Base-by-base conservation (phyloP, 2,797 vertebrate genomes). In the Cryptoblepharus egeriae region DNA sequence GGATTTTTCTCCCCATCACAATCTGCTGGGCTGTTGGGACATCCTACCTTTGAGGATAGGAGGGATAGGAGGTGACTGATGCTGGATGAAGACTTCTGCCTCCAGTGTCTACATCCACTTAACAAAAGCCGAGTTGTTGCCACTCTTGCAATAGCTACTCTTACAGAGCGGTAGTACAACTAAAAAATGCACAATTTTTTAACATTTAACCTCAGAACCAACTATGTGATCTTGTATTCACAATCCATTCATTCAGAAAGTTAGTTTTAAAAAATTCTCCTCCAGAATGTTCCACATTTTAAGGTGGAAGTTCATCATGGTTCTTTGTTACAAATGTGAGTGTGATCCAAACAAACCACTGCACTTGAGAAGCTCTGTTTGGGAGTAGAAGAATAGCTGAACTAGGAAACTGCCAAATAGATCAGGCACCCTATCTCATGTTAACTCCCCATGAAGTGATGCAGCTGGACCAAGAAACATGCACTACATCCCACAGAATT, bases 181-280 rank as follows among this genome's bases (percentile, higher is more conserved):
- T 26, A 18, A 57, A 28, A 75, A 60, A 1, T 58, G n/a, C 6
- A 35, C 5, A 61, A 6, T 42, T 75, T 18, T 26, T 32, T 39
- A 11, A 65, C 24, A 28, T 32, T 71, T 52, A 58, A 37, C 35
- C 52, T 15, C 57, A 28, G 24, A 18, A 82, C 75, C 78, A 69
- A 82, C 28, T n/a, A 83, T 42, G 26, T 28, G 32, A 37, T 69
- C 12, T 30, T 26, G 28, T 88, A 73, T 68, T 82, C 7, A 76
- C 82, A 84, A 75, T 55, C 57, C 35, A 12, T 24, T 16, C 75
- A n/a, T n/a, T 74, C n/a, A 52, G n/a, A n/a, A 2, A 26, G 1
- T 15, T 75, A 37, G 83, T 86, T 68, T 75, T 75, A 63, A 32
- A 82, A 2, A 42, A 72, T 35, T 75, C 86, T 82, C 73, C 42